Base-by-base conservation (phyloP, 2,797 vertebrate species). In the Denticeps clupeoides region DNA sequence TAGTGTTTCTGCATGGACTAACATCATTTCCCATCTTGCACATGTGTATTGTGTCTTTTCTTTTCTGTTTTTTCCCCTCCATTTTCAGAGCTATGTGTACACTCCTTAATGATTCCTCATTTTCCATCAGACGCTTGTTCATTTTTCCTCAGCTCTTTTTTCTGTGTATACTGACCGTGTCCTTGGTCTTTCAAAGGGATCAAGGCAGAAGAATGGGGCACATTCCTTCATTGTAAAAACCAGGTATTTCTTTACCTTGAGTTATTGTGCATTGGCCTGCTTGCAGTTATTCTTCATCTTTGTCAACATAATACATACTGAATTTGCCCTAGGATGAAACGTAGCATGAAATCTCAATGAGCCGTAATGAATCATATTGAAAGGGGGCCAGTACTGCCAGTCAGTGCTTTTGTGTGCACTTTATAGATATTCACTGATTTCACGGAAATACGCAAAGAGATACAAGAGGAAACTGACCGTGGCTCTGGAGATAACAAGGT, bases 171-270 rank as follows among this genome's bases (percentile, higher is more conserved):
- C 21, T 23, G 38, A 51, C 25, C 27, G 3, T 45, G 47, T 2
- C 59, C 16, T 28, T 23, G 68, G 26, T 56, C 56, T 13, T 59
- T 41, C 26, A 74, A 33, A 78, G 87, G 80, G 55, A 64, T 84
- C 69, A 82, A 80, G 65, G 80, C 80, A 44, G 87, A 89, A 49
- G 84, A 89, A 72, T 88, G 86, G 86, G 87, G 82, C 5, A 87
- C 74, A 3, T 88, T 89, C 37, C 67, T 87, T 51, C 87, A 89
- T 65, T 79, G 78, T 67, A 87, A 87, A 56, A 82, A 79, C 58
- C 81, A 88, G 84, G 87, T 87, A 72, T 45, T 24, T 47, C 58
- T 48, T 41, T 55, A 3, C 4, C 18, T n/a, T 46, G 42, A 45
- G 16, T 4, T 41, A 13, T 18, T 3, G 15, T 41, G 21, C 51